Conservation (phyloP, 2,797 vertebrate genomes). For the Heterohyrax brucei region DNA sequence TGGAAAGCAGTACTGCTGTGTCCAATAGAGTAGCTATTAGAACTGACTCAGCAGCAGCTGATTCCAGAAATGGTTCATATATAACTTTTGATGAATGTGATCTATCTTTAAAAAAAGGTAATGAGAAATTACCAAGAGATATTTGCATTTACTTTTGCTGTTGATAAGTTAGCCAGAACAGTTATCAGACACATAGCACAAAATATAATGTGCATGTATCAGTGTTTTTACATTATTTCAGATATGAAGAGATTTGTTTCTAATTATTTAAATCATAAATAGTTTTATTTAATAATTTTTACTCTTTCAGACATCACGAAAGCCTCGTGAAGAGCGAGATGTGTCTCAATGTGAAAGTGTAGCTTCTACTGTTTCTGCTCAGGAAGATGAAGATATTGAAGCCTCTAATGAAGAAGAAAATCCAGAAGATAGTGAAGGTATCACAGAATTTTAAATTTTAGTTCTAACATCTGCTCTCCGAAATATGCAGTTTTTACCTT, state of each 20-base stretch:
- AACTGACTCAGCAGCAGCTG: too few relatives aligned
- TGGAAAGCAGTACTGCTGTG: too few relatives aligned
- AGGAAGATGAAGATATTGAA: constrained; percentile 97
- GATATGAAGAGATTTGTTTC: background rate
- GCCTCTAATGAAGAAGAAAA: constrained; percentile 95
- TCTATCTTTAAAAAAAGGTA: background rate
- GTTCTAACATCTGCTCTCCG: background rate
- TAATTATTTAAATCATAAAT: background rate
- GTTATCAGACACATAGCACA: background rate
- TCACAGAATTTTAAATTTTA: constrained; percentile 47
- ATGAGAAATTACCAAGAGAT: background rate
- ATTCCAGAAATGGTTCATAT: constrained; percentile 3
- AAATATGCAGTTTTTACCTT: background rate
- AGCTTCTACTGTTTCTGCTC: constrained; percentile 95
- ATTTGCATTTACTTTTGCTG: background rate
- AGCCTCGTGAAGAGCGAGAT: constrained; percentile 95
- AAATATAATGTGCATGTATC: background rate
- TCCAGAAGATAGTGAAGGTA: constrained; percentile 98
- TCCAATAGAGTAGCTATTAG: too few relatives aligned
- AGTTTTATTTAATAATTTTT: constrained; percentile 51
- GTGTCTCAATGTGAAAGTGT: constrained; percentile 96
- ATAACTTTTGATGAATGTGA: background rate
- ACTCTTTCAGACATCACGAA: constrained; percentile 93
- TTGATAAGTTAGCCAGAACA: background rate
- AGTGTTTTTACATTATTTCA: background rate